phyloP scores from a whole-genome alignment of 2,797 vertebrate genomes.

The Onychomys torridus region DNA sequence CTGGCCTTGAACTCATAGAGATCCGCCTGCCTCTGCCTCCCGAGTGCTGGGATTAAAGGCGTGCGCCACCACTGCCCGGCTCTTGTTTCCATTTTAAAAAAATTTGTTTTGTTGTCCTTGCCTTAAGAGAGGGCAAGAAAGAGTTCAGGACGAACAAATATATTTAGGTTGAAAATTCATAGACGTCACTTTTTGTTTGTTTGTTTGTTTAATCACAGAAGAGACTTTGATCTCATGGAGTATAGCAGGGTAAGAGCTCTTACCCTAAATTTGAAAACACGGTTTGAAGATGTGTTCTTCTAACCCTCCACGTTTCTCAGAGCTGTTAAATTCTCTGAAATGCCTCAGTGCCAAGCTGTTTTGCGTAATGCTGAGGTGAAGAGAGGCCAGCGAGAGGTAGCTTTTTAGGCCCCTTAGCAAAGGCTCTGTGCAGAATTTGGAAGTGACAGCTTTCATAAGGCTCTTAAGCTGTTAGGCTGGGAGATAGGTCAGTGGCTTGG shows the following conservation, averaged over 20 bases:
- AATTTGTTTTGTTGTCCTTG: conserved; percentile 11
- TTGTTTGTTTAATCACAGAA: no score
- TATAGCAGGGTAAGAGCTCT: conserved; percentile 31
- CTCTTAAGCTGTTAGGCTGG: background rate
- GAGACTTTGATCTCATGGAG: conserved; percentile 55
- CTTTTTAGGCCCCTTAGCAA: conserved; percentile 26
- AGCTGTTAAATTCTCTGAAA: conserved; percentile 23
- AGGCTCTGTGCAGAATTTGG: background rate
- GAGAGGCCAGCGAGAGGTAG: conserved; percentile 38
- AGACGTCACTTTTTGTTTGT: conserved; percentile 37
- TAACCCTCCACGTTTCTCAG: conserved; percentile 6
- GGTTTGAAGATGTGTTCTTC: conserved; percentile 48
- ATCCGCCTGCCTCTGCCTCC: no score
- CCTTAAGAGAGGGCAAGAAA: background rate
- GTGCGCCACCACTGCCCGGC: no score
- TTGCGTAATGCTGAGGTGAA: background rate
- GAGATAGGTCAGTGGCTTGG: background rate
- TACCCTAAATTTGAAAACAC: conserved; percentile 63
- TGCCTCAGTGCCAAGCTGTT: conserved; percentile 9
- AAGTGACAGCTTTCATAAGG: conserved; percentile 26
- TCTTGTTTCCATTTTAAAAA: background rate
- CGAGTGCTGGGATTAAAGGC: no score
- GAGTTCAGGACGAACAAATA: conserved; percentile 32
- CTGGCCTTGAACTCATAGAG: no score
- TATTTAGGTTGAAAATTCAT: conserved; percentile 51